Conservation (phyloP, 2,797 vertebrate species). For the Coendou prehensilis region DNA sequence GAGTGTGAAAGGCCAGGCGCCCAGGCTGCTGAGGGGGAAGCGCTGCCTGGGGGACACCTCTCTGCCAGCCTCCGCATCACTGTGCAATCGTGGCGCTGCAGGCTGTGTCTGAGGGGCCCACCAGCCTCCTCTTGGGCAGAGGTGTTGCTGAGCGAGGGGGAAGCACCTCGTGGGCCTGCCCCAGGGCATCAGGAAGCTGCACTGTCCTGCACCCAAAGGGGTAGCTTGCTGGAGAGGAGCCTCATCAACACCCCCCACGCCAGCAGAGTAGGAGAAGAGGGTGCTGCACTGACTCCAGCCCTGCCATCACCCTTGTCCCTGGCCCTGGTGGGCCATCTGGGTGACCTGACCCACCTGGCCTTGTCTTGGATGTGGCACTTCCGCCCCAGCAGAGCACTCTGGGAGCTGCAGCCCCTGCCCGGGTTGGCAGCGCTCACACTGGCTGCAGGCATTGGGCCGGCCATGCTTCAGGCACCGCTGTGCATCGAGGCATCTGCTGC, state of each 20-base stretch:
- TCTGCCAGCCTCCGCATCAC: neutral
- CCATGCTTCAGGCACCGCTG: constrained; percentile 76
- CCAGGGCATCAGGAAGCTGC: neutral
- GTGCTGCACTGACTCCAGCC: neutral
- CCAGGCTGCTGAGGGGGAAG: fast-evolving
- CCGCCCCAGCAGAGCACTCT: fast-evolving
- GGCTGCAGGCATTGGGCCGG: constrained; percentile 75
- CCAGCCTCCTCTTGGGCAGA: neutral
- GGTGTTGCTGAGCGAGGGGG: no score
- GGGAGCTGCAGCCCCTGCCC: neutral
- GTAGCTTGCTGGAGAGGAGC: neutral
- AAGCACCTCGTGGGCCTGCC: neutral
- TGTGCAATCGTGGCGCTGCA: neutral
- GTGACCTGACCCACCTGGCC: neutral
- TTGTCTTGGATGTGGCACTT: neutral
- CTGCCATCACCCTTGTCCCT: neutral
- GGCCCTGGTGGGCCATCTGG: neutral
- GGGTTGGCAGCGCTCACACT: neutral
- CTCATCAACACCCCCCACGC: neutral
- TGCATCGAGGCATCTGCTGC: constrained; percentile 85
- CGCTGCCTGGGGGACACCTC: neutral
- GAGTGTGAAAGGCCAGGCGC: fast-evolving
- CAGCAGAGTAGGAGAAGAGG: neutral
- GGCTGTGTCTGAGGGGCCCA: neutral
- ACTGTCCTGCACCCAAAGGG: neutral